Base-by-base conservation (phyloP, 1,140 invertebrate genomes). In the Phthorimaea operculella region DNA sequence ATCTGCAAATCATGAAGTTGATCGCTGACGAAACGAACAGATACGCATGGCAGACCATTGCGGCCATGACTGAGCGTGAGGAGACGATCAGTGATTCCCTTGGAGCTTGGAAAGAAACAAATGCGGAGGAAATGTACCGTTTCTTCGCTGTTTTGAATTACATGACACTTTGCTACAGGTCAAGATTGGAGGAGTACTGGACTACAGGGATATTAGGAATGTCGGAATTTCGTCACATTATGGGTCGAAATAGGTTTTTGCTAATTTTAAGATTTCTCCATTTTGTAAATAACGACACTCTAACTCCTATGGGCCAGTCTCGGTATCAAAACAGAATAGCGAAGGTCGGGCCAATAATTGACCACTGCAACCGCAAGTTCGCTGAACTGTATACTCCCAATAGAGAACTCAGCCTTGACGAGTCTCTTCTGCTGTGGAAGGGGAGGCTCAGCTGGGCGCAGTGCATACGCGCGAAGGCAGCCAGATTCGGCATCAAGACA, bases 21-120 rank as follows among this genome's bases (percentile, higher is more conserved):
- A 63, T 68, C 33, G 61, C 57, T 9, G 5, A 33, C n/a, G 50
- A 70, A 34, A 64, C 64, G 4, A 70, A 67, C 18, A 18, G 55
- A 36, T 66, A 63, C 28, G 68, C 62, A 28, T 64, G 59, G 62
- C 51, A 67, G 34, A 33, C 15, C 14, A 66, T 69, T 42, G 45
- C 55, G 5, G 9, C 48, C n/a, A 17, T 48, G 10, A 36, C 52
- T 6, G 51, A 63, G n/a, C 0, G 4, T 8, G 54, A 55, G n/a
- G 28, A 11, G 16, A 52, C 33, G 5, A 33, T 57, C 28, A 17
- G 54, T 17, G 54, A 52, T 6, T 11, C 50, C 11, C 52, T 63
- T 9, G 7, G 60, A 16, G 33, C 39, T 8, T 69, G 63, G 66
- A 18, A 17, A n/a, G 59, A 62, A 10, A 51, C 55, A 8, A 58